Percentiles rank a stretch among this genome's conserved stretches.
Conservation (phyloP, 2,888 invertebrate genomes). For the Clivina fossor region DNA sequence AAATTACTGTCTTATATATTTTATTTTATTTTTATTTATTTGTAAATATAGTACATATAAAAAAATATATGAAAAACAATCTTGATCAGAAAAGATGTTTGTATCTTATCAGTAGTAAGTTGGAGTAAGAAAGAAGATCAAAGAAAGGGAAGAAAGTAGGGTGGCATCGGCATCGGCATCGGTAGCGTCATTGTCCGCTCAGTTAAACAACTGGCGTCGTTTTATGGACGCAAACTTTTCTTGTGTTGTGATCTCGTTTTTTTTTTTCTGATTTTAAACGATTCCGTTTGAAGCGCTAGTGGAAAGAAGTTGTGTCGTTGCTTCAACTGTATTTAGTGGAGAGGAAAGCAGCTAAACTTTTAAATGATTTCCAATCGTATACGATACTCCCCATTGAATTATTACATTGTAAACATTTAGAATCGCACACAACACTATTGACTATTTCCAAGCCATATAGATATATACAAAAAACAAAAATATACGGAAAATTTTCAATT, state of each 20-base stretch:
- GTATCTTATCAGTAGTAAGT: no score
- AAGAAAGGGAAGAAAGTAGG: background rate
- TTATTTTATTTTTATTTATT: no score
- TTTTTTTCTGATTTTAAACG: slow-evolving; percentile 24
- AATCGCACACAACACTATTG: no score
- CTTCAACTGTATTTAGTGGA: slow-evolving; percentile 24
- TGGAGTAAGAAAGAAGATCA: no score
- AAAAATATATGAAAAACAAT: no score
- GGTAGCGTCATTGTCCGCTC: slow-evolving; percentile 4
- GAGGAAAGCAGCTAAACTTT: slow-evolving; percentile 28
- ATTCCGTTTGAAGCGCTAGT: slow-evolving; percentile 16
- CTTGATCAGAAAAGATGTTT: no score
- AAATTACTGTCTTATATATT: no score
- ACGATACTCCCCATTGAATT: slow-evolving; percentile 14
- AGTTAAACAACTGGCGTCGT: slow-evolving; percentile 24
- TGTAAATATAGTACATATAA: no score
- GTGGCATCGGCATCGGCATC: background rate
- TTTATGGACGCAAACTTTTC: slow-evolving; percentile 29
- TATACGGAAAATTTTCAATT: no score
- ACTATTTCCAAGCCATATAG: no score
- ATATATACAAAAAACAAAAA: no score
- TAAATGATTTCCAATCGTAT: slow-evolving; percentile 30
- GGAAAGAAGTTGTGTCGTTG: slow-evolving; percentile 2
- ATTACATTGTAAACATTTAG: slow-evolving; percentile 24
- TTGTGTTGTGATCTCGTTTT: slow-evolving; percentile 23